Evolutionary conservation across 2,113 vertebrate species (phyloP), one percentile per base, ranked within the genome.

Genomic region (Nicator chloris): DNA sequence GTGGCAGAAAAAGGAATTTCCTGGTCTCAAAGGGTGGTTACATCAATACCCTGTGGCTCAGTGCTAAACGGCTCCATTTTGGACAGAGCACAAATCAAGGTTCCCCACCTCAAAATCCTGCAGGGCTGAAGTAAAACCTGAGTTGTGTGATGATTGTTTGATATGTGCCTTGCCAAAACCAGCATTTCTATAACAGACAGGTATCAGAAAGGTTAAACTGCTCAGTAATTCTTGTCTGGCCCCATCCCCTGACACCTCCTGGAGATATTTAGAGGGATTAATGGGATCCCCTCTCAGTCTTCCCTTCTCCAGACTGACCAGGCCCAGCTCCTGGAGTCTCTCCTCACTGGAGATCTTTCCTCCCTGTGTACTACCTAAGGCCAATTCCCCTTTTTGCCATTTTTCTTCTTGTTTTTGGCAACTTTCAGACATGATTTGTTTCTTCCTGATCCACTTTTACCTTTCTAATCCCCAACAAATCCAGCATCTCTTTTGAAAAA

Each of bases 1-100:
- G 90, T 75, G 80, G 85, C 80, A 93, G 61, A 65, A 65, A 28
- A 95, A 94, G 61, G 93, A 92, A 95, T 96, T 95, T 95, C 82
- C 93, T 93, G 92, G 12, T 63, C 85, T 75, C 71, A n/a, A 73
- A 88, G 82, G 63, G 31, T 82, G 54, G 59, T 71, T 92, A 31
- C 68, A 82, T 86, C 78, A 90, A 66, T 44, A 57, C 42, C 24
- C 45, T 65, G 50, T 28, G 77, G 63, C 51, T 89, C 82, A 35
- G 65, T 13, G 82, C 83, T 92, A 22, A 81, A 24, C 22, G 81
- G 80, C 72, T 88, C 76, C 4, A 0, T 40, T 86, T 56, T 59
- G 75, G 76, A 78, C 71, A 88, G 50, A 88, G 56, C 50, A 59
- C 35, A 86, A 31, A 80, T 77, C 47, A 79, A 86, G 22, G 47